Percentiles rank a stretch among this genome's conserved stretches.
Conservation (phyloP, 2,888 invertebrate species). For the Tachina fera region DNA sequence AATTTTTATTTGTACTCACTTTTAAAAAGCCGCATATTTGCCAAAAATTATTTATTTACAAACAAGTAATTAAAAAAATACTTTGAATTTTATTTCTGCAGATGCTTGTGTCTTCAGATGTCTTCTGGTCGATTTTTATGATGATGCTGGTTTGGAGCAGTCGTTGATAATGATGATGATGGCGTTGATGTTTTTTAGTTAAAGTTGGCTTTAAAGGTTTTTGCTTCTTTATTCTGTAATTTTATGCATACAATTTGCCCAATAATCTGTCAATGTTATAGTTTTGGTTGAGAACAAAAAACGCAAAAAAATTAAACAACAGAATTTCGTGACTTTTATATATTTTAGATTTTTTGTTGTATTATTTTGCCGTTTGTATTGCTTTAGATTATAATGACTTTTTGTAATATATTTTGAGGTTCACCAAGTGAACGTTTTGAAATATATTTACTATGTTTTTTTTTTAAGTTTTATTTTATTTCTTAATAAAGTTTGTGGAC, state of each 20-base stretch:
- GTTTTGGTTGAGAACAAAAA: slow-evolving; percentile 42
- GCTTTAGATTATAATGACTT: slow-evolving; percentile 55
- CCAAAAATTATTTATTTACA: slow-evolving; percentile 5
- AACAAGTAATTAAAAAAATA: slow-evolving; percentile 1
- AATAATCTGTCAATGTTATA: slow-evolving; percentile 34
- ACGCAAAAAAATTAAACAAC: slow-evolving; percentile 20
- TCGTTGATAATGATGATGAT: slow-evolving; percentile 36
- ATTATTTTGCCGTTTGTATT: slow-evolving; percentile 22
- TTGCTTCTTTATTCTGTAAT: not conserved
- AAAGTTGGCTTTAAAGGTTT: slow-evolving; percentile 44
- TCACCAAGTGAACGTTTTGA: slow-evolving; percentile 55
- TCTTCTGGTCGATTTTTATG: slow-evolving; percentile 40
- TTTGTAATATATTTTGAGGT: slow-evolving; percentile 48
- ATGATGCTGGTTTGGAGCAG: slow-evolving; percentile 44
- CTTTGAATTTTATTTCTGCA: slow-evolving; percentile 37
- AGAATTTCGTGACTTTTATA: slow-evolving; percentile 50
- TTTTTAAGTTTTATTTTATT: slow-evolving; percentile 36
- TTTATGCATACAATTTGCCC: slow-evolving; percentile 14
- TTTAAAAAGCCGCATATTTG: slow-evolving; percentile 63
- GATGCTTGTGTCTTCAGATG: slow-evolving; percentile 33
- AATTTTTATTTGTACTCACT: slow-evolving; percentile 52
- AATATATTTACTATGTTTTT: slow-evolving; percentile 27
- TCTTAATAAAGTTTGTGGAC: slow-evolving; percentile 46
- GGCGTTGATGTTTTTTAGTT: slow-evolving; percentile 29
- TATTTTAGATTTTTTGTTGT: slow-evolving; percentile 4